Percentiles rank a stretch among this genome's conserved stretches.
Conservation (phyloP, 2,888 invertebrate genomes). For the Andrena haemorrhoa region DNA sequence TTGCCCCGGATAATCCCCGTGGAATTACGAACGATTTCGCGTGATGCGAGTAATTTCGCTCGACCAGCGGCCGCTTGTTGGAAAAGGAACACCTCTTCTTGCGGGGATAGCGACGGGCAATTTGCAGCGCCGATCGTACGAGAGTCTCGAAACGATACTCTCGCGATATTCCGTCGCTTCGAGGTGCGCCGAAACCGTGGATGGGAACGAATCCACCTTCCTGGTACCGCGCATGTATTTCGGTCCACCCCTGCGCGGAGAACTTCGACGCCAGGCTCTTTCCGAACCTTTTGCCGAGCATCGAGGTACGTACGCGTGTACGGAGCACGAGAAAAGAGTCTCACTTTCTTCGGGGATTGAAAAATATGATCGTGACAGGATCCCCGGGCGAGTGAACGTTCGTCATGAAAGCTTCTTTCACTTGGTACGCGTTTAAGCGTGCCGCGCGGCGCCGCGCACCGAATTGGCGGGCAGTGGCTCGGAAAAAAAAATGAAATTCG, state of each 20-base stretch:
- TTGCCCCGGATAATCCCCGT: slow-evolving; percentile 33
- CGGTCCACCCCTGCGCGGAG: no score
- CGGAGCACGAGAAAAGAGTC: slow-evolving; percentile 10
- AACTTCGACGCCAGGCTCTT: no score
- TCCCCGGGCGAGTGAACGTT: not conserved
- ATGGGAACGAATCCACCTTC: no score
- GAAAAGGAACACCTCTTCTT: slow-evolving; percentile 2
- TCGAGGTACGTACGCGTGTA: not conserved
- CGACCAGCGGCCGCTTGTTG: not conserved
- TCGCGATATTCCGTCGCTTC: not conserved
- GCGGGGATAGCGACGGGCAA: slow-evolving; percentile 11
- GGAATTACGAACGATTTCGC: slow-evolving; percentile 42
- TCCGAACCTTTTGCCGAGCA: no score
- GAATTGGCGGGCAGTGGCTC: slow-evolving; percentile 6
- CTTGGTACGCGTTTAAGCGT: no score
- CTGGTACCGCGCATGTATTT: no score
- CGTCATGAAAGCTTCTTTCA: slow-evolving; percentile 14
- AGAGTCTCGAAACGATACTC: not conserved
- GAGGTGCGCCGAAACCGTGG: no score
- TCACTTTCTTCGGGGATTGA: not conserved
- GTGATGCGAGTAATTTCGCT: slow-evolving; percentile 40
- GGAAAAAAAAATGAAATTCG: slow-evolving; percentile 6
- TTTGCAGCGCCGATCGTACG: slow-evolving; percentile 6
- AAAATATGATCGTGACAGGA: not conserved
- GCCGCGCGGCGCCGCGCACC: no score